Evolutionary conservation across 2,888 invertebrate genomes (phyloP).

Genomic region (Eupsilia transversa): DNA sequence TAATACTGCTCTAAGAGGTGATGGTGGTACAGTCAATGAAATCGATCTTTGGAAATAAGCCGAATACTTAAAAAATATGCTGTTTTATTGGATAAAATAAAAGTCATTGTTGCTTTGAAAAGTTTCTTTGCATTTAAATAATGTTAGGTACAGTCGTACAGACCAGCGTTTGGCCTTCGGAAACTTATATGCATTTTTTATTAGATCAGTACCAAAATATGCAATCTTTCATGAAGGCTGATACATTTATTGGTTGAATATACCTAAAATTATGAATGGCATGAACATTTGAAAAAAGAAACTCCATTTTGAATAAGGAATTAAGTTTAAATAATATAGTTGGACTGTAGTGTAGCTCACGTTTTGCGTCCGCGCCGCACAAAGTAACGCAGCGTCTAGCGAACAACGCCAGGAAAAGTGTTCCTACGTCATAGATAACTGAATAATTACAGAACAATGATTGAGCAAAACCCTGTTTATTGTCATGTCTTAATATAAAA

Average conservation of each 20-base stretch:
- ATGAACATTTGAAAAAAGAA: not conserved
- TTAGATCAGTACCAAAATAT: not conserved
- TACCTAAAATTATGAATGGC: not conserved
- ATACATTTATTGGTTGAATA: not conserved
- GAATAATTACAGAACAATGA: conserved; percentile 75
- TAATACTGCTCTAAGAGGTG: not conserved
- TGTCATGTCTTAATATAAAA: conserved; percentile 62
- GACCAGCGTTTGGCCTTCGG: not conserved
- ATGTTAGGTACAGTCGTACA: not conserved
- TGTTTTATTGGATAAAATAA: not conserved
- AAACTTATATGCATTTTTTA: conserved; percentile 12
- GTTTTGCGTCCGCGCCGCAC: conserved; percentile 31
- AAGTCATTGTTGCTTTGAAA: conserved; percentile 11
- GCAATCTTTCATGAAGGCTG: conserved; percentile 1
- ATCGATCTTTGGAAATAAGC: not conserved
- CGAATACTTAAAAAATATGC: conserved; percentile 8
- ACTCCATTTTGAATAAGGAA: conserved; percentile 24
- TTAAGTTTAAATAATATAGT: conserved; percentile 28
- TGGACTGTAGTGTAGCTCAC: not conserved
- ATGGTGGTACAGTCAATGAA: not conserved
- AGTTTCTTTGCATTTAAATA: conserved; percentile 1
- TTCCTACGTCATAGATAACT: conserved; percentile 70
- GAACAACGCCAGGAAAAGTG: conserved; percentile 66
- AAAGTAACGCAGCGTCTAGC: conserved; percentile 24
- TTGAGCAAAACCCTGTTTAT: conserved; percentile 78